A percentile compares a stretch with the other conserved stretches of the same genome.
Conservation (phyloP, 2,797 vertebrate genomes). For the Tragelaphus oryx region DNA sequence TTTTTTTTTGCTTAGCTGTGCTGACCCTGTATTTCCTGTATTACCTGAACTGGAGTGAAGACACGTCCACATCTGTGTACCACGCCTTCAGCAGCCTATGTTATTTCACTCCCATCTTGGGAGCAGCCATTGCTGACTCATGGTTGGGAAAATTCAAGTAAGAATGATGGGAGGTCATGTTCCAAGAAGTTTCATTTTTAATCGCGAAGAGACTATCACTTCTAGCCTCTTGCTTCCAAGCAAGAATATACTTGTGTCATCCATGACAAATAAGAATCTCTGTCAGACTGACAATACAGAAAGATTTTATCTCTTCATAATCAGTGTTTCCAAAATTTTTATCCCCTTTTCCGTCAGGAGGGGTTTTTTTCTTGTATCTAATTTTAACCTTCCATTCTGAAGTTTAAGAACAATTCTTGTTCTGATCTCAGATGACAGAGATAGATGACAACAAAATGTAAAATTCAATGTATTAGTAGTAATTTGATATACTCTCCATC, state of each 20-base stretch:
- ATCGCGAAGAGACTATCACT: not conserved
- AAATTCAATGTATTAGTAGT: not conserved
- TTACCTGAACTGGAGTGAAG: slow-evolving; percentile 92
- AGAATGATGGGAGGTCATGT: slow-evolving; percentile 66
- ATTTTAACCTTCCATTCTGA: not conserved
- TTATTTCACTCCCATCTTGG: slow-evolving; percentile 96
- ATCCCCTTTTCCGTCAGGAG: not conserved
- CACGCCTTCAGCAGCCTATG: slow-evolving; percentile 95
- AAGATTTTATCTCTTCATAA: not conserved
- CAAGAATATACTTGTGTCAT: not conserved
- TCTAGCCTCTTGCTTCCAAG: not conserved
- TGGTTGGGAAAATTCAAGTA: slow-evolving; percentile 98
- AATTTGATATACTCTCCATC: not conserved
- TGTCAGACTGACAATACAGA: not conserved
- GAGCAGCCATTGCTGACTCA: slow-evolving; percentile 94
- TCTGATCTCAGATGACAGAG: not conserved
- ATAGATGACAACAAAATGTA: not conserved
- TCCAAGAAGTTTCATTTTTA: not conserved
- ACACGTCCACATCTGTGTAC: slow-evolving; percentile 93
- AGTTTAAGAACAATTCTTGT: slow-evolving; percentile 25
- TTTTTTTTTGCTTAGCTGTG: slow-evolving; percentile 83
- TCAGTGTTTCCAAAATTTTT: not conserved
- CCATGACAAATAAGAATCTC: not conserved
- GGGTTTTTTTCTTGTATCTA: not conserved
- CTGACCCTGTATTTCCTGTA: slow-evolving; percentile 94